Conservation (phyloP, 2,888 invertebrate species). For the Troides helena region DNA sequence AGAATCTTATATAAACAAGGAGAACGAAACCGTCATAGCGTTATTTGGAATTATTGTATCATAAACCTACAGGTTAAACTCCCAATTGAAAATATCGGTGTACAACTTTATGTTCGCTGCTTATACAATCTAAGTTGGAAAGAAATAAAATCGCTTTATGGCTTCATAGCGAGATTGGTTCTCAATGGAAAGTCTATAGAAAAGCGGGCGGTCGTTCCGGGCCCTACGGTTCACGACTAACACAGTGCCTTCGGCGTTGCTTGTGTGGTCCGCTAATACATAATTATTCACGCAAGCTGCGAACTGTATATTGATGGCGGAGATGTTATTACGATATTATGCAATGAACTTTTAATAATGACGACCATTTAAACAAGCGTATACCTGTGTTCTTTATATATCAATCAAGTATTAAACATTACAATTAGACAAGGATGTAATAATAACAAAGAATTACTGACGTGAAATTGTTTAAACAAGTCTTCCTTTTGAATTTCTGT, state of each 20-base stretch:
- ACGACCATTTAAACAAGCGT: background rate
- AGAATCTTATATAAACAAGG: background rate
- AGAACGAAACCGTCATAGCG: background rate
- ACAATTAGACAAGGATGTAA: too few relatives aligned
- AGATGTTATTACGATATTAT: conserved; percentile 18
- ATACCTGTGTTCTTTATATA: background rate
- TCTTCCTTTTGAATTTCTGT: too few relatives aligned
- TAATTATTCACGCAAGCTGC: conserved; percentile 42
- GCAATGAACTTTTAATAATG: conserved; percentile 17
- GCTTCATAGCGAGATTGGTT: conserved; percentile 62
- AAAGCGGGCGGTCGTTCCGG: conserved; percentile 45
- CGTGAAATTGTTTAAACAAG: too few relatives aligned
- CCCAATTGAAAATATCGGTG: too few relatives aligned
- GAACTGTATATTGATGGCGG: conserved; percentile 8
- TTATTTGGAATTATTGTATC: background rate
- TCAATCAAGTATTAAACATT: background rate
- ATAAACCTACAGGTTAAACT: background rate
- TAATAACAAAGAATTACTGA: too few relatives aligned
- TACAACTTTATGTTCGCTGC: too few relatives aligned
- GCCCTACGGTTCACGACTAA: conserved; percentile 71
- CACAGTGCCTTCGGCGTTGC: conserved; percentile 57
- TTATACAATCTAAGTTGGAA: conserved; percentile 39
- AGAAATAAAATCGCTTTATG: conserved; percentile 62
- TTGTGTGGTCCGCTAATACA: conserved; percentile 64
- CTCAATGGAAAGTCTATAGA: conserved; percentile 58